Conservation (phyloP, 2,113 vertebrate species). For the Sialia sialis region DNA sequence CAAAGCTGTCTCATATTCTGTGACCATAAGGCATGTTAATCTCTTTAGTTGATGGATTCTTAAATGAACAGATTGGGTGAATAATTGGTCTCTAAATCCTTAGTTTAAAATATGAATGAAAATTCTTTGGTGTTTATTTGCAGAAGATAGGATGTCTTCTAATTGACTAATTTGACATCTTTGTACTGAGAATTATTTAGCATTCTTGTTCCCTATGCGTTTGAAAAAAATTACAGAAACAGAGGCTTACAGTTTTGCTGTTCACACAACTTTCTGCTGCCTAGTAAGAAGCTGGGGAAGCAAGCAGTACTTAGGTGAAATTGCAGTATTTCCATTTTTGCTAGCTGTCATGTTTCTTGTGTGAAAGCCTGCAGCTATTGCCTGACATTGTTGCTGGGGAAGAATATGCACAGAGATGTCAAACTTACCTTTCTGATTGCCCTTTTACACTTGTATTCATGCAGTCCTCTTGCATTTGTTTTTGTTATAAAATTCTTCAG, state of each 20-base stretch:
- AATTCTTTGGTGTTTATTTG: conserved; percentile 67
- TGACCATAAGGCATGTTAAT: conserved; percentile 67
- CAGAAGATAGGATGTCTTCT: conserved; percentile 41
- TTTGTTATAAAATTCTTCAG: background rate
- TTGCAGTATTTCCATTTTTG: background rate
- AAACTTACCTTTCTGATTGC: background rate
- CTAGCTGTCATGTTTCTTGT: background rate
- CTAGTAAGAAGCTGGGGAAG: background rate
- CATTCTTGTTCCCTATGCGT: background rate
- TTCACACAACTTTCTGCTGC: background rate
- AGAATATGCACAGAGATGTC: background rate
- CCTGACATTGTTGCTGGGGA: background rate
- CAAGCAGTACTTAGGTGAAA: background rate
- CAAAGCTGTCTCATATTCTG: conserved; percentile 60
- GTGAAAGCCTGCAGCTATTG: background rate
- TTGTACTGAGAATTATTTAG: conserved; percentile 23
- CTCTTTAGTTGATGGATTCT: conserved; percentile 66
- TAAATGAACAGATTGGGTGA: conserved; percentile 69
- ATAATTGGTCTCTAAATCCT: conserved; percentile 71
- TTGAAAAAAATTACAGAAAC: background rate
- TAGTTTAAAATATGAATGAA: conserved; percentile 67
- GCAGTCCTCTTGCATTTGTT: background rate
- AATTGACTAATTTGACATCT: conserved; percentile 68
- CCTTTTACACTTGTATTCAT: background rate
- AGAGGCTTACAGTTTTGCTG: background rate